A percentile compares a stretch with the other conserved stretches of the same genome.
Evolutionary conservation across 2,797 vertebrate species (phyloP).

Genomic region (Masticophis lateralis): DNA sequence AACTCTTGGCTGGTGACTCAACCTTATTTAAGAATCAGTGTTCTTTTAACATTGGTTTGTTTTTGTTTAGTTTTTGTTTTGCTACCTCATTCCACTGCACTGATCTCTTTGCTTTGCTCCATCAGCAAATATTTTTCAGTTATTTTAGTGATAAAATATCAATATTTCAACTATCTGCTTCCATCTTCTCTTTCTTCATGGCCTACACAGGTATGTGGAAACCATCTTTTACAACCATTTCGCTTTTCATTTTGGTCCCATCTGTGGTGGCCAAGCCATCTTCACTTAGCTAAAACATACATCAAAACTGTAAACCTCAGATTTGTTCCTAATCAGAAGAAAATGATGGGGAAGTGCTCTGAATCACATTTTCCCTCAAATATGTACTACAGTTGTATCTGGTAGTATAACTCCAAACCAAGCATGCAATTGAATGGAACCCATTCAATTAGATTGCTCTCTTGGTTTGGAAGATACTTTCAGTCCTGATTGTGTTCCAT

Average conservation of each 20-base stretch:
- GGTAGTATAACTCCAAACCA: not conserved
- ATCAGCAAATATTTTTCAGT: not conserved
- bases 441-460: not conserved
- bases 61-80: too few relatives aligned
- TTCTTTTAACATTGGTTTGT: not conserved
- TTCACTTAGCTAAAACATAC: not conserved
- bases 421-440: not conserved
- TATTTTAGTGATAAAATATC: not conserved
- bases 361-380: not conserved
- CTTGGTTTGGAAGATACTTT: constrained; percentile 2
- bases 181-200: not conserved
- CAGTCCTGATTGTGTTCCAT: not conserved
- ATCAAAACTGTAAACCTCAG: not conserved
- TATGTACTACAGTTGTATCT: not conserved
- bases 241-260: not conserved
- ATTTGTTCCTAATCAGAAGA: constrained; percentile 13
- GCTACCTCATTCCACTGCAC: too few relatives aligned
- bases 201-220: not conserved
- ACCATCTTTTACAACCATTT: not conserved
- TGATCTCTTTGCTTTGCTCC: not conserved
- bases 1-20: not conserved
- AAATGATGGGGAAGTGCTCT: not conserved
- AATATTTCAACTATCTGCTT: not conserved
- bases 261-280: not conserved
- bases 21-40: not conserved